Evolutionary conservation across 1,140 invertebrate genomes (phyloP), one percentile per base, ranked within the genome.

Genomic region (Ridgeia piscesae): DNA sequence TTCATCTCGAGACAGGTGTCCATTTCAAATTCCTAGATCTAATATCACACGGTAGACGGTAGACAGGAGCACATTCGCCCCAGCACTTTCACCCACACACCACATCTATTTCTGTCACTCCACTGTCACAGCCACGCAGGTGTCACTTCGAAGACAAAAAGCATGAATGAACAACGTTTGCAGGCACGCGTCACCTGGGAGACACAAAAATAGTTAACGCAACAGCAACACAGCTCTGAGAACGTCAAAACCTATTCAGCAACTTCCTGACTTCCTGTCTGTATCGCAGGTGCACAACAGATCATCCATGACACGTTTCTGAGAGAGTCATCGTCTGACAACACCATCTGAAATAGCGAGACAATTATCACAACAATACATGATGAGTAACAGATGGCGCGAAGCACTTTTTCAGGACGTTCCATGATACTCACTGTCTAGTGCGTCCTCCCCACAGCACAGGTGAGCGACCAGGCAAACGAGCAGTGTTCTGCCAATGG

Each of bases 331-430:
- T n/a, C 11, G 58, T 77, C 58, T 77, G 58, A 77, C 58, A 77
- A 9, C 27, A 77, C 27, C 6, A 21, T 31, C 58, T 77, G 58
- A 77, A 77, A 77, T 77, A 77, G 58, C 58, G 27, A 77, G 58
- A 77, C 58, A 77, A 77, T 77, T 77, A 77, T 77, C 58, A 77
- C 58, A 77, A 77, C 58, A 77, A 77, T 77, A 31, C 58, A 77
- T 77, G 27, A 21, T 31, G 58, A 77, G 58, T 77, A 77, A 2
- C 58, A 77, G 17, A 77, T 77, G 58, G 58, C 27, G 27, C 2
- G 58, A 77, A 77, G 27, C 58, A 31, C 2, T 77, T 6, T 77
- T 77, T 77, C 27, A 14, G 58, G 27, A 77, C 27, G 58, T 21
- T 77, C 58, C 11, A 9, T 4, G 58, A 77, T 77, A 77, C 58